These are phyloP conservation scores for Heterocephalus glaber DNA, from an alignment of 2,113 vertebrate genomes.

Conservation along the genomic window DNA sequence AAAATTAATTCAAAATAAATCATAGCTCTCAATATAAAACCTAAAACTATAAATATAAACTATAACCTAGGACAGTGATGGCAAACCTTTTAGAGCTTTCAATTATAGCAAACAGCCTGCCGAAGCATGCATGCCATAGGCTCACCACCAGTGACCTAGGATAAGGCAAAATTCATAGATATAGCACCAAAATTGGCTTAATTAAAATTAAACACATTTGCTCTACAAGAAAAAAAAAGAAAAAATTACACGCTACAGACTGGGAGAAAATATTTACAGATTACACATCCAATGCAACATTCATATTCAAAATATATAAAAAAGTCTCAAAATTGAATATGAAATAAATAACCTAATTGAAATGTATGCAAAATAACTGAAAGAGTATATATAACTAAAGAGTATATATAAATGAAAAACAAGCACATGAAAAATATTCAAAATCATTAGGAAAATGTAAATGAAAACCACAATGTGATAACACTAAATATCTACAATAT, in stretches of 20 bases:
- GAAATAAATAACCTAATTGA: slow-evolving; percentile 8
- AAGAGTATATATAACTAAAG: neutral
- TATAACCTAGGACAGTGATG: neutral
- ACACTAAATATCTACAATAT: neutral
- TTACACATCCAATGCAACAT: neutral
- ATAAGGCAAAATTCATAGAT: neutral
- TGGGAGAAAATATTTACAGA: slow-evolving; percentile 43
- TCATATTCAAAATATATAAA: slow-evolving; percentile 33
- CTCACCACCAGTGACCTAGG: neutral
- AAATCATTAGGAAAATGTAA: neutral
- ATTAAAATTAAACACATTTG: slow-evolving; percentile 7
- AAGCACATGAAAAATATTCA: neutral
- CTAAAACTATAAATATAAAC: neutral
- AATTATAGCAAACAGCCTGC: neutral
- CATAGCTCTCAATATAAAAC: slow-evolving; percentile 32
- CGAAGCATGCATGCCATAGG: neutral
- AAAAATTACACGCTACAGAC: neutral
- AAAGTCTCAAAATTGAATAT: neutral
- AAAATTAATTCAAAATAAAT: slow-evolving; percentile 45
- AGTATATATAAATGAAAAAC: slow-evolving; percentile 2
- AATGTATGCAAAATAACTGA: slow-evolving; percentile 4
- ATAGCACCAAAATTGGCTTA: neutral
- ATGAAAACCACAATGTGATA: neutral
- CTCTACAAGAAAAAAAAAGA: neutral
- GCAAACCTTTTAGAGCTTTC: neutral